phyloP scores from a whole-genome alignment of 1,140 invertebrate genomes.

The Heterodera schachtii region DNA sequence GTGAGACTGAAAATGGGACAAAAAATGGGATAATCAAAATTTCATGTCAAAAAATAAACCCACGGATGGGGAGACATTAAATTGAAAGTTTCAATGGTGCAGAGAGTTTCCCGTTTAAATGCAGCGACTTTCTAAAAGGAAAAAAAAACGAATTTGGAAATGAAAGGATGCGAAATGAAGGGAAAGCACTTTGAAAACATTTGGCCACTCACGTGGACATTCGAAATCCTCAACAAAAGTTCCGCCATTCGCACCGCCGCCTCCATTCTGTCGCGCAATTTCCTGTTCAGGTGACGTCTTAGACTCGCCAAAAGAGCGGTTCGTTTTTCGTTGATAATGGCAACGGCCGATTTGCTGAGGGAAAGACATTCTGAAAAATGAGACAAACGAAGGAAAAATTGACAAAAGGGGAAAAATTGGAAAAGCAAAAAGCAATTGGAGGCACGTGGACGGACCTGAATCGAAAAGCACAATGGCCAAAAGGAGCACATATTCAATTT shows the following conservation, averaged over 20 bases:
- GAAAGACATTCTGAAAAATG: slow-evolving; percentile 61
- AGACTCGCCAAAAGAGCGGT: slow-evolving; percentile 43
- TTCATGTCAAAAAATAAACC: slow-evolving; percentile 9
- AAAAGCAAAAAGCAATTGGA: no score
- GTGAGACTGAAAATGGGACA: slow-evolving; percentile 38
- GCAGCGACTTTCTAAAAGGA: slow-evolving; percentile 62
- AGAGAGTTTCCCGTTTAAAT: slow-evolving; percentile 62
- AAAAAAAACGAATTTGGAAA: no score
- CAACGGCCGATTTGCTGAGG: slow-evolving; percentile 46
- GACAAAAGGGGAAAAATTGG: neutral
- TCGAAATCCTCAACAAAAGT: slow-evolving; percentile 50
- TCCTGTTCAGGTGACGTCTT: slow-evolving; percentile 44
- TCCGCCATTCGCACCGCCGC: slow-evolving; percentile 49
- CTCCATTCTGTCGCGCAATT: slow-evolving; percentile 31
- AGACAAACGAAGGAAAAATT: slow-evolving; percentile 12
- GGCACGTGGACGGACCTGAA: slow-evolving; percentile 40
- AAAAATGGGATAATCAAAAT: no score
- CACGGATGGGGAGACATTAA: slow-evolving; percentile 63
- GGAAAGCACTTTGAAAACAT: neutral
- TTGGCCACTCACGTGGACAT: slow-evolving; percentile 53
- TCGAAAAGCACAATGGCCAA: slow-evolving; percentile 63
- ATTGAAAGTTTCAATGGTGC: slow-evolving; percentile 65
- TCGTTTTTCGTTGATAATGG: slow-evolving; percentile 51
- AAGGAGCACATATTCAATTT: slow-evolving; percentile 61
- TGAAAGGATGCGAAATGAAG: neutral